These are phyloP conservation scores for Tachycineta bicolor DNA, from an alignment of 2,113 vertebrate genomes.

Conservation along the genomic window DNA sequence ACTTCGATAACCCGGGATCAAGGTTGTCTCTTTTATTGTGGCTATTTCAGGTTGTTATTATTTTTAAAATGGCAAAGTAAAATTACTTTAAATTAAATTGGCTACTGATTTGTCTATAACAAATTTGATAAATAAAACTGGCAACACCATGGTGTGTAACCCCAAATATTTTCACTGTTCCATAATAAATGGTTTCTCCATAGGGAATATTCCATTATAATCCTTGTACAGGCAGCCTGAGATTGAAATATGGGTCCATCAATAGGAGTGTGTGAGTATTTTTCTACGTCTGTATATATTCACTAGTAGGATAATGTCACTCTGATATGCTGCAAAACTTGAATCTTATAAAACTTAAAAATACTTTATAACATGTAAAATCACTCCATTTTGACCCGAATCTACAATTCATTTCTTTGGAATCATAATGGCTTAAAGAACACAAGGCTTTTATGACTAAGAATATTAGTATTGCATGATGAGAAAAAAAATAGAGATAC, in stretches of 20 bases:
- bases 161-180: neutral
- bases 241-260: neutral
- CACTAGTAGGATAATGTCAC: neutral
- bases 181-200: neutral
- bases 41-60: too few relatives aligned
- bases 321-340: neutral
- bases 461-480: neutral
- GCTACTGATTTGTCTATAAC: too few relatives aligned
- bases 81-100: too few relatives aligned
- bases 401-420: neutral
- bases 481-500: neutral
- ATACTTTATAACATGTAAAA: neutral
- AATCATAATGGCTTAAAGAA: neutral
- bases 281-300: neutral
- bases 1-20: too few relatives aligned
- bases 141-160: neutral
- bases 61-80: too few relatives aligned
- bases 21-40: too few relatives aligned
- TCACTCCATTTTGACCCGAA: neutral
- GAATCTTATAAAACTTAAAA: neutral
- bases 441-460: neutral
- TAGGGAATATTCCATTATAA: neutral
- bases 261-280: neutral
- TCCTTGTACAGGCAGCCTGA: neutral
- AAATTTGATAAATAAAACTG: neutral